A percentile compares a stretch with the other conserved stretches of the same genome.
Evolutionary conservation across 1,140 invertebrate genomes (phyloP).

Genomic region (Oreohelix idahoensis): DNA sequence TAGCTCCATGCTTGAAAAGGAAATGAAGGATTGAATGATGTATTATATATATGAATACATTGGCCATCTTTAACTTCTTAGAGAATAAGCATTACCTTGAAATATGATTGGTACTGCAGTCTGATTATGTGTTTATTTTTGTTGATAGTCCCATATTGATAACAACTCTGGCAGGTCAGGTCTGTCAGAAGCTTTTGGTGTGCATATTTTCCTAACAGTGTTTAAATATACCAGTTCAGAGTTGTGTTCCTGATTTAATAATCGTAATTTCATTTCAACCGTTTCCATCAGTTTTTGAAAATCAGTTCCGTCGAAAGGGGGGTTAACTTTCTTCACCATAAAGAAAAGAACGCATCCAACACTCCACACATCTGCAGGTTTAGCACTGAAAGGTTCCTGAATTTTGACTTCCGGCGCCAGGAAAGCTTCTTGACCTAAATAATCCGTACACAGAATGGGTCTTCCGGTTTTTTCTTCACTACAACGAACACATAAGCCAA

Average conservation of each 20-base stretch:
- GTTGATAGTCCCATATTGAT: not conserved
- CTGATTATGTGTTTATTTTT: not conserved
- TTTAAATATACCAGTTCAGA: not conserved
- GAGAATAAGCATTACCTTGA: too few relatives aligned
- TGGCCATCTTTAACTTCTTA: too few relatives aligned
- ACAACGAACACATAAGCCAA: constrained; percentile 52
- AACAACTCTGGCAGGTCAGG: not conserved
- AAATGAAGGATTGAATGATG: too few relatives aligned
- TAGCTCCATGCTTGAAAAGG: too few relatives aligned
- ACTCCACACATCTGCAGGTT: constrained; percentile 56
- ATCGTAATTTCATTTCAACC: not conserved
- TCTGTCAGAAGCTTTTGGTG: not conserved
- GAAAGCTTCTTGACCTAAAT: constrained; percentile 50
- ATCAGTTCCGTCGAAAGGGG: not conserved
- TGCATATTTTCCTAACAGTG: not conserved
- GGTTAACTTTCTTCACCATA: constrained; percentile 19
- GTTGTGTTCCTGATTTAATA: not conserved
- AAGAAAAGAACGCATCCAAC: constrained; percentile 49
- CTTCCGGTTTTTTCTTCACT: constrained; percentile 34
- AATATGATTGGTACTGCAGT: too few relatives aligned
- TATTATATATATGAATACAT: too few relatives aligned
- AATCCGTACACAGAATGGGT: constrained; percentile 48
- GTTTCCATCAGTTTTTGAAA: not conserved
- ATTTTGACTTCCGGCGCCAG: constrained; percentile 53
- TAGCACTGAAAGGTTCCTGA: constrained; percentile 44